A percentile compares a stretch with the other conserved stretches of the same genome.
These are phyloP conservation scores for Eudasyphora cyanicolor DNA, from an alignment of 2,888 invertebrate species.

Conservation along the genomic window DNA sequence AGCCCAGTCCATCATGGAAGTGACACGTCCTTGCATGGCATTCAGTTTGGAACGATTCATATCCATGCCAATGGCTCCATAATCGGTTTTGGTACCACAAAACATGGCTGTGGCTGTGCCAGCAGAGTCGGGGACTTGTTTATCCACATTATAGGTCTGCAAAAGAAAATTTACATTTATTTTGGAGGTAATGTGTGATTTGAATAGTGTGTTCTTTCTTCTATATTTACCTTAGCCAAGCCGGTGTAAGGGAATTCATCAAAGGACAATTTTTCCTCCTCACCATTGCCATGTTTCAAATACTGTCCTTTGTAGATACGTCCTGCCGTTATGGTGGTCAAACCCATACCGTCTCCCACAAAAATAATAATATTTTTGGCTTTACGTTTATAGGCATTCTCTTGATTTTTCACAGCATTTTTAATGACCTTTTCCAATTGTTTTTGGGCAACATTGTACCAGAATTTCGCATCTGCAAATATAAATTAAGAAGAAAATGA, in stretches of 20 bases:
- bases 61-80: slow-evolving; percentile 82
- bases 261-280: slow-evolving; percentile 83
- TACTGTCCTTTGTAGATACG: slow-evolving; percentile 83
- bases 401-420: slow-evolving; percentile 78
- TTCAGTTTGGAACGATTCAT: slow-evolving; percentile 71
- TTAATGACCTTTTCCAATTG: slow-evolving; percentile 78
- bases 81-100: slow-evolving; percentile 83
- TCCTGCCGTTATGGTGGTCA: slow-evolving; percentile 84
- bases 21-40: slow-evolving; percentile 80
- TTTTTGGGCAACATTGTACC: slow-evolving; percentile 72
- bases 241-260: slow-evolving; percentile 84
- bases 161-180: slow-evolving; percentile 26
- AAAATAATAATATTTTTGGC: slow-evolving; percentile 85
- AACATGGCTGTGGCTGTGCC: slow-evolving; percentile 86
- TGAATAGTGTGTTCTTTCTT: not conserved
- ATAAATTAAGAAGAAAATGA: not conserved
- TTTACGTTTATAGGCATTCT: slow-evolving; percentile 70
- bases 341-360: slow-evolving; percentile 86
- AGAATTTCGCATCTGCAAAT: slow-evolving; percentile 74
- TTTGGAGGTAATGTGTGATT: not conserved
- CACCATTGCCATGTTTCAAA: slow-evolving; percentile 80
- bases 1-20: slow-evolving; percentile 83
- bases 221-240: slow-evolving; percentile 82
- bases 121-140: slow-evolving; percentile 86
- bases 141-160: slow-evolving; percentile 86